Conservation (phyloP, 2,113 vertebrate genomes). For the Tragelaphus strepsiceros region DNA sequence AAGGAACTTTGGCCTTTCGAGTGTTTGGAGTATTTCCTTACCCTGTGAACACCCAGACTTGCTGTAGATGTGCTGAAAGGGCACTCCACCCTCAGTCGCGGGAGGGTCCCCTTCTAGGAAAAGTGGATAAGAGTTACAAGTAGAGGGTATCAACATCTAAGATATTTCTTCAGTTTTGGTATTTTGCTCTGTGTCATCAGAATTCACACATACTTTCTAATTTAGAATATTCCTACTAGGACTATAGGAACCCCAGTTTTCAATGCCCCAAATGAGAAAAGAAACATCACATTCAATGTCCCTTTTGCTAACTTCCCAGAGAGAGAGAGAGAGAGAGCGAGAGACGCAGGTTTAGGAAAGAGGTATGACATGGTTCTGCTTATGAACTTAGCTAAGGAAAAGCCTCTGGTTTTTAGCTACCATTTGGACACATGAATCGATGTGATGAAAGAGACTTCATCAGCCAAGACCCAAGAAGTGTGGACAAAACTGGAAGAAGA, state of each 20-base stretch:
- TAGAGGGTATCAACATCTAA: background rate
- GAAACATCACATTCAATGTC: background rate
- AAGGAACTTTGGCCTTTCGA: background rate
- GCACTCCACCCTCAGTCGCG: no score
- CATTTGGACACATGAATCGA: background rate
- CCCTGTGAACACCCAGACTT: background rate
- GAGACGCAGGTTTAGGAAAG: background rate
- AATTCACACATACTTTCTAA: background rate
- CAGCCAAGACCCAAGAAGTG: background rate
- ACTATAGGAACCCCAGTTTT: background rate
- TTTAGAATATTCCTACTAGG: background rate
- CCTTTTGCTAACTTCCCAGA: background rate
- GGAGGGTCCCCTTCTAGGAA: background rate
- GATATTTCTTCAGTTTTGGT: background rate
- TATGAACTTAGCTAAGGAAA: no score
- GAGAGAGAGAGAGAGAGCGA: background rate
- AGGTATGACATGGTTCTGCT: background rate
- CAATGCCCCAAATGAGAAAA: background rate
- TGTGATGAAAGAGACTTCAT: background rate
- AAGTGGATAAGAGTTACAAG: background rate
- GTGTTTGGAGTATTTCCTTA: background rate
- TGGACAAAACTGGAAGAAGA: background rate
- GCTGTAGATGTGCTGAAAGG: background rate
- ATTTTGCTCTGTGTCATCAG: background rate
- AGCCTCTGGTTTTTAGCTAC: background rate